Evolutionary conservation across 2,797 vertebrate species (phyloP).

Genomic region (Orestias chungarensis): DNA sequence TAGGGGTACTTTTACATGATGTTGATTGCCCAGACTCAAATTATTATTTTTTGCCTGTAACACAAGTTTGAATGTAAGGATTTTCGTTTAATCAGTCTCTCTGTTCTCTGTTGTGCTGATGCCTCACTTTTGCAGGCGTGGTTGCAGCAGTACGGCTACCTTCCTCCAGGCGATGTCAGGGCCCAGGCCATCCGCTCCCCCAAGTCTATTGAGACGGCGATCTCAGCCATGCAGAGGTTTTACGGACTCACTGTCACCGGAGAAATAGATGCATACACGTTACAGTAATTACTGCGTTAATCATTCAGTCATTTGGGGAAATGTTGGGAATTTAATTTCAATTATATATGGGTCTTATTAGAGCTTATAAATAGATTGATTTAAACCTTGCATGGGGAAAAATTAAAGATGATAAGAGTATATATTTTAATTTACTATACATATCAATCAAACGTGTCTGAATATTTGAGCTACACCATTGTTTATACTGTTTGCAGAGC

Average conservation of each 20-base stretch:
- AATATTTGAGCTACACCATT: not conserved
- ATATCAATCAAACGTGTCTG: not conserved
- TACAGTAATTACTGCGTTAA: constrained; percentile 79
- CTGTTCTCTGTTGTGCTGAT: not conserved
- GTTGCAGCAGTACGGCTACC: constrained; percentile 93
- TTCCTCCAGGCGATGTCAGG: constrained; percentile 88
- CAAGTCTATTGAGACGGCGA: constrained; percentile 82
- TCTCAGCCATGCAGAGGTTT: constrained; percentile 90
- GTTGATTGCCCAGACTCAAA: too few species aligned
- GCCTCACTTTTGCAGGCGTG: constrained; percentile 78
- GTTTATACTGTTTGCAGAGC: constrained; percentile 75
- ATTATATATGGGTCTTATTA: not conserved
- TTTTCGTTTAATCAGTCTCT: not conserved
- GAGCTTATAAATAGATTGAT: not conserved
- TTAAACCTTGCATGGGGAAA: too few species aligned
- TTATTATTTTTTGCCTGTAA: not conserved
- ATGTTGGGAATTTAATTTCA: not conserved
- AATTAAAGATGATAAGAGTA: too few species aligned
- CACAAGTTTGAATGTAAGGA: not conserved
- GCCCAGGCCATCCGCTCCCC: constrained; percentile 88
- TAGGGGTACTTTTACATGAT: not conserved
- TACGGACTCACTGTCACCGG: constrained; percentile 89
- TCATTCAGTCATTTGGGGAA: not conserved
- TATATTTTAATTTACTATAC: too few species aligned
- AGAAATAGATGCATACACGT: constrained; percentile 80